Evolutionary conservation across 2,113 vertebrate genomes (phyloP), one percentile per base, ranked within the genome.

Genomic region (Gadus macrocephalus): DNA sequence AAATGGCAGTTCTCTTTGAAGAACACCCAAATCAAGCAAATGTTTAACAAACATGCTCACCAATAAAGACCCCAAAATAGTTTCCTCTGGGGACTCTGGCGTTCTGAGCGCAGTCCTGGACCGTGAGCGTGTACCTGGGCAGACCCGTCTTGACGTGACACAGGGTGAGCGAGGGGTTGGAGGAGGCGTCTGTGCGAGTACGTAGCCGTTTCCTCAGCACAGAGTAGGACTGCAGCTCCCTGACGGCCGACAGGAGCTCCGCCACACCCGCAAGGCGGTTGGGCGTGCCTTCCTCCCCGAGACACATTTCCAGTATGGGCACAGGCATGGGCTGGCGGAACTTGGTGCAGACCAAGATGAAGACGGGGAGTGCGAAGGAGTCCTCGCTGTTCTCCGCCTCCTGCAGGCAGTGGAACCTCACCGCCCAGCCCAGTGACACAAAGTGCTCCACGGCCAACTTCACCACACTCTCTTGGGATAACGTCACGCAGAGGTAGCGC

Each of bases 21-120:
- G 4, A 16, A 25, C 15, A 20, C 11, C 15, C 25, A 58, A 17
- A 58, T 63, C 7, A 49, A 49, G 9, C 42, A 49, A 49, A 49
- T 27, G 19, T 12, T 28, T 12, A 2, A 5, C 3, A 19, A 4
- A 7, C 62, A 4, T 62, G 86, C 94, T 96, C 88, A 99, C 97
- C 93, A 83, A 98, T 98, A 86, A 99, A 99, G 80, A 99, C 94
- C 69, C 95, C 96, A 56, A 98, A 98, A 69, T 90, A 91, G 90
- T 92, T 96, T 74, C 92, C 80, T 81, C 88, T 89, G 60, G 94
- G 92, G 66, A 90, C 82, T 78, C 94, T 96, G 87, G 92, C 85
- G 0, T 68, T 68, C n/a, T 93, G 89, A 14, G 91, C 86, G 74
- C 86, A 93, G 76, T 99, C 96, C 1, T 98, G 91, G 38, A 99